Evolutionary conservation across 2,888 invertebrate species (phyloP).

Genomic region (Strigamia maritima): DNA sequence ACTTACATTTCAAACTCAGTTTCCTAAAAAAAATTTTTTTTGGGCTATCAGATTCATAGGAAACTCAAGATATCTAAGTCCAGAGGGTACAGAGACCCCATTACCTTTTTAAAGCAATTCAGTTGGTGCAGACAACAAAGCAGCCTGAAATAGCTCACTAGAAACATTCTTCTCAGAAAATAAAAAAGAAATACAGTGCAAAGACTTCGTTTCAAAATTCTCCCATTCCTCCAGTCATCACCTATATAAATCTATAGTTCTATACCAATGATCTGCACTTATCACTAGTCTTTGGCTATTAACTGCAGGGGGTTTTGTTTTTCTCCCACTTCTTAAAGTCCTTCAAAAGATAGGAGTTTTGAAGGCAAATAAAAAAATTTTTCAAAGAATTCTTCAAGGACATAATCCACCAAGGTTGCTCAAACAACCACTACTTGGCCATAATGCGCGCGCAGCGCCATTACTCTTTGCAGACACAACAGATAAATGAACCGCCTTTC

Average conservation of each 20-base stretch:
- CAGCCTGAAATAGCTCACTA: neutral
- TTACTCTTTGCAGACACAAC: conserved; percentile 8
- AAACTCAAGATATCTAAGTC: neutral
- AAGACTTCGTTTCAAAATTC: neutral
- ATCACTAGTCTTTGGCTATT: neutral
- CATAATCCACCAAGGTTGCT: neutral
- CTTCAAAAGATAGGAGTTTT: neutral
- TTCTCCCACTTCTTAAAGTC: neutral
- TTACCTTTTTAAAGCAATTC: conserved; percentile 8
- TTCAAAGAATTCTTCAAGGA: conserved; percentile 1
- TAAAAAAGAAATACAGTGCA: neutral
- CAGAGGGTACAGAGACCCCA: conserved; percentile 16
- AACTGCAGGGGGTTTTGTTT: conserved; percentile 19
- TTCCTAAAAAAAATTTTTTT: neutral
- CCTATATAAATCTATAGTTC: conserved; percentile 1
- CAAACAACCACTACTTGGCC: neutral
- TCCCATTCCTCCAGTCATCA: neutral
- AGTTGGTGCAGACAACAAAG: neutral
- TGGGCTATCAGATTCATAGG: neutral
- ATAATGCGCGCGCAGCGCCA: neutral
- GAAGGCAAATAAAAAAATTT: neutral
- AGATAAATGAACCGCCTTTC: neutral
- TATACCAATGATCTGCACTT: neutral
- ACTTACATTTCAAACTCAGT: neutral
- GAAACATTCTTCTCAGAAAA: neutral